These are phyloP conservation scores for Caenorhabditis sp. DNA, from an alignment of 2,888 invertebrate species.

Conservation along the genomic window DNA sequence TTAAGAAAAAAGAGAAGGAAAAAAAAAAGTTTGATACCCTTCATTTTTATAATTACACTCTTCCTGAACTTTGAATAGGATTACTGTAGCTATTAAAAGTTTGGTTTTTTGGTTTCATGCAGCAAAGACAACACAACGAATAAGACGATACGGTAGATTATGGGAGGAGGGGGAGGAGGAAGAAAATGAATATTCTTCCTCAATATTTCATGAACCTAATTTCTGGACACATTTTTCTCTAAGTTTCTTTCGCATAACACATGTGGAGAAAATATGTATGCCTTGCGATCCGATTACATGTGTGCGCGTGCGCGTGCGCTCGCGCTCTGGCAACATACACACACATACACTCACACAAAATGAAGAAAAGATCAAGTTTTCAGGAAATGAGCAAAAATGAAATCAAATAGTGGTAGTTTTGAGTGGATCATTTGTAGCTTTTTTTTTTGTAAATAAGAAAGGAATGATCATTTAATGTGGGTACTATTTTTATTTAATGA, in stretches of 20 bases:
- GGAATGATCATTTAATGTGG: not conserved
- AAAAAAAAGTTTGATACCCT: not conserved
- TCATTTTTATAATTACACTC: not conserved
- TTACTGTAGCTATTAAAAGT: not conserved
- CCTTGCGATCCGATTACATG: slow-evolving; percentile 1
- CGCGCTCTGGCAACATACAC: not conserved
- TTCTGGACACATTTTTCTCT: not conserved
- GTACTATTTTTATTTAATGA: not conserved
- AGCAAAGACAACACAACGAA: too few species aligned
- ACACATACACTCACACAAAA: not conserved
- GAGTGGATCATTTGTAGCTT: not conserved
- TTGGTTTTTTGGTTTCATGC: not conserved
- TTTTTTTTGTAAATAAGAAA: not conserved
- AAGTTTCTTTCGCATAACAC: not conserved
- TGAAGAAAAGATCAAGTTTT: not conserved
- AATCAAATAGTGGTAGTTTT: not conserved
- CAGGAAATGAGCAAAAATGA: slow-evolving; percentile 1
- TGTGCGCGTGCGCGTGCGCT: not conserved
- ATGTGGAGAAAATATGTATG: not conserved
- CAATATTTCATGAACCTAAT: too few species aligned
- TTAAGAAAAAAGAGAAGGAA: not conserved
- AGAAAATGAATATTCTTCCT: not conserved
- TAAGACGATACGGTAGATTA: too few species aligned
- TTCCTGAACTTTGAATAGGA: not conserved
- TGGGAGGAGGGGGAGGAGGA: not conserved